Evolutionary conservation across 23 tunicate species (phyloP).

Genomic region (Clavelina lepadiformis): DNA sequence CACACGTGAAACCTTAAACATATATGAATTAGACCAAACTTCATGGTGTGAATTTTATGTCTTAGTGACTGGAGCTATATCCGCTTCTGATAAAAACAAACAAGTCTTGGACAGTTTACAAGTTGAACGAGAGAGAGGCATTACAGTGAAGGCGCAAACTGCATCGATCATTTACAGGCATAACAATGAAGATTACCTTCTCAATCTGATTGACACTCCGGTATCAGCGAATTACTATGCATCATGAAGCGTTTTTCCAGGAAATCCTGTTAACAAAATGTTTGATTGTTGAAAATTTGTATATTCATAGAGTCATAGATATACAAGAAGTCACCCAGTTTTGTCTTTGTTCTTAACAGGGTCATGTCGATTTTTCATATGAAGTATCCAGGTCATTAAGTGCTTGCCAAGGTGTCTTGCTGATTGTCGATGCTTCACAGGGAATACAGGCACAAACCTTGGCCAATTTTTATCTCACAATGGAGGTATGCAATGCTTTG

Average conservation of each 20-base stretch:
- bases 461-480: constrained; percentile 76
- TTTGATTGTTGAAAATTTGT: no score
- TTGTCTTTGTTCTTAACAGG: no score
- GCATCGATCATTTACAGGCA: constrained; percentile 63
- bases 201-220: constrained; percentile 94
- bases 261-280: background rate
- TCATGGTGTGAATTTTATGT: no score
- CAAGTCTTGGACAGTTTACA: constrained; percentile 79
- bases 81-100: constrained; percentile 42
- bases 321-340: no score
- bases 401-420: constrained; percentile 96
- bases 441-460: constrained; percentile 96
- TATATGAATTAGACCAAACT: no score
- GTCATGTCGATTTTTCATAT: constrained; percentile 92
- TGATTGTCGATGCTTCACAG: constrained; percentile 95
- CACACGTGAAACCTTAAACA: no score
- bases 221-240: constrained; percentile 7
- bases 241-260: background rate
- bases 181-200: constrained; percentile 45
- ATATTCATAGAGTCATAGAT: no score
- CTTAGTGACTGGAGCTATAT: constrained; percentile 65
- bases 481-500: constrained; percentile 40
- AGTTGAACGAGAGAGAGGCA: constrained; percentile 90
- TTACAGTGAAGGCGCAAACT: constrained; percentile 92
- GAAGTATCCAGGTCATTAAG: constrained; percentile 86